Base-by-base conservation (phyloP, 2,797 vertebrate species). In the Paramormyrops hopkinsi region DNA sequence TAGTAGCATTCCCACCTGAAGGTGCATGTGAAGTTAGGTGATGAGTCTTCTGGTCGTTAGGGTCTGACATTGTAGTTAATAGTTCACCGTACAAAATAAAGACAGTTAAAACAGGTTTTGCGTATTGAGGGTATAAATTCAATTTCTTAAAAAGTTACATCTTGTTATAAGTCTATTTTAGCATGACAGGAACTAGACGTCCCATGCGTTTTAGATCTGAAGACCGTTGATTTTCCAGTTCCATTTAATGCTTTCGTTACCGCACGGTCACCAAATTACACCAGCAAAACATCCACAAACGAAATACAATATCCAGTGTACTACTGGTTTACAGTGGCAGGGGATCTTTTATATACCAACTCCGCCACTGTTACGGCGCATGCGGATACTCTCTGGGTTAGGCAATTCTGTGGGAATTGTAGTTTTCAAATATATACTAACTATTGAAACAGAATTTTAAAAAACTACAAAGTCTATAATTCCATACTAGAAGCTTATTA, bases 301-400 rank as follows among this genome's bases (percentile, higher is more conserved):
- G 2, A 19, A 50, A 22, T 1, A 2, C 88, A 92, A 89, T 92
- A 92, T 93, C 91, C 93, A 92, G 93, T 95, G 94, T 94, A 94
- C 92, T 92, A 96, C 95, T 96, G 92, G 94, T 95, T 91, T 92
- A 92, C 90, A 93, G 93, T 89, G 54, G 94, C 92, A 92, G 54
- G 92, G 89, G 92, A 19, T 90, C 91, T 88, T 91, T 95, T 96
- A 95, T 95, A 95, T 96, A 96, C 50, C 91, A 91, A 90, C 91
- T 92, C 91, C 91, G 56, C 91, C 9, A 91, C 92, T 92, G 88
- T 92, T 88, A 90, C 14, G 51, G 94, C 95, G 96, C 96, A 96
- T 92, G 95, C 94, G 94, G 25, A 2, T 48, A 54, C 8, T 89
- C 88, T 0, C 25, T 46, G 29, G 87, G 8, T 48, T 0, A 11